These are phyloP conservation scores for Bembecia ichneumoniformis DNA, from an alignment of 2,888 invertebrate genomes.

Conservation along the genomic window DNA sequence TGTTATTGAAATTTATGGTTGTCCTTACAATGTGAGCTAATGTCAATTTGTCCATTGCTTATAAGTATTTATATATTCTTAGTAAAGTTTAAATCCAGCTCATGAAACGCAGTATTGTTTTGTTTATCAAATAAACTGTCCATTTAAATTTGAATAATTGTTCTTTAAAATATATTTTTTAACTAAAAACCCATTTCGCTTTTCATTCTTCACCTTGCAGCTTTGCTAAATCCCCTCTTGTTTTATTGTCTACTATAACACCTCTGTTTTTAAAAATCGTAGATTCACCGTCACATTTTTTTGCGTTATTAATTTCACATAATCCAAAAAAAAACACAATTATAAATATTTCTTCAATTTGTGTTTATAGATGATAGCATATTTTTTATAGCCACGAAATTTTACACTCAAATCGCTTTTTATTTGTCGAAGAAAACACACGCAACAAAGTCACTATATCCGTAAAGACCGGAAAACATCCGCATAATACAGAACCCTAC, in stretches of 20 bases:
- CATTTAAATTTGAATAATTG: slow-evolving; percentile 56
- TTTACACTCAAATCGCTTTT: too few relatives aligned
- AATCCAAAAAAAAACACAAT: too few relatives aligned
- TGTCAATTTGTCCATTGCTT: slow-evolving; percentile 39
- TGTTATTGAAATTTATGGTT: slow-evolving; percentile 22
- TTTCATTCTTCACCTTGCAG: slow-evolving; percentile 62
- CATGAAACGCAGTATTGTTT: slow-evolving; percentile 36
- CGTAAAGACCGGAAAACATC: too few relatives aligned
- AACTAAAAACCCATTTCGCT: slow-evolving; percentile 56
- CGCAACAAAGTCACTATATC: too few relatives aligned
- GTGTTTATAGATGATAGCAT: neutral
- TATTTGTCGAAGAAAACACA: too few relatives aligned
- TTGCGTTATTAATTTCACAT: too few relatives aligned
- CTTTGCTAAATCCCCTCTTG: slow-evolving; percentile 12
- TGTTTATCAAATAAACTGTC: slow-evolving; percentile 57
- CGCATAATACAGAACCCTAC: too few relatives aligned
- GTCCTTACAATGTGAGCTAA: slow-evolving; percentile 32
- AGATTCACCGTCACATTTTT: neutral
- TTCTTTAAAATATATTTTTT: slow-evolving; percentile 65
- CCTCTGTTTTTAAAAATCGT: neutral
- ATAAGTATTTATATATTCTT: slow-evolving; percentile 14
- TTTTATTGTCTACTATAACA: neutral
- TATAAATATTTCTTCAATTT: neutral
- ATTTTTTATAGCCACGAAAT: neutral
- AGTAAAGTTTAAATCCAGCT: slow-evolving; percentile 59